phyloP scores from a whole-genome alignment of 2,797 vertebrate genomes.

The Melanotaenia trifasciata region DNA sequence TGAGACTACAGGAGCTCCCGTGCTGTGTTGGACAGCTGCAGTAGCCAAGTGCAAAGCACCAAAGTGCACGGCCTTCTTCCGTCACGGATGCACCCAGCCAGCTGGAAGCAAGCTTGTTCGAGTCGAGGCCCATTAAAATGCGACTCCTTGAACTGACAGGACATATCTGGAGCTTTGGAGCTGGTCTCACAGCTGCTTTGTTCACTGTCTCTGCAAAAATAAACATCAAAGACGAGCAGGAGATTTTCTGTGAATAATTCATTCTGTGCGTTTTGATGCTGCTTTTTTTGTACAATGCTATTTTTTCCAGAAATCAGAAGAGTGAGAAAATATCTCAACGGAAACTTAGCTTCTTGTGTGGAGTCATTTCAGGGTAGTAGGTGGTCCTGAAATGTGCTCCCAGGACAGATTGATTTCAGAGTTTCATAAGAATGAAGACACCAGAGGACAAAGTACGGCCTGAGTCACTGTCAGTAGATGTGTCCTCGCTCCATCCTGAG shows the following conservation, averaged over 20 bases:
- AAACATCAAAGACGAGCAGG: slow-evolving; percentile 2
- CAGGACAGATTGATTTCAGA: not conserved
- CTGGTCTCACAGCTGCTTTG: not conserved
- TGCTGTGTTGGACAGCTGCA: not conserved
- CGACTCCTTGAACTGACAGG: not conserved
- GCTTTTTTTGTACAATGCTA: not conserved
- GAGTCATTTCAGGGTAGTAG: not conserved
- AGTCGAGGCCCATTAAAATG: not conserved
- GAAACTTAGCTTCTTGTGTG: not conserved
- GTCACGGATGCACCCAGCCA: not conserved
- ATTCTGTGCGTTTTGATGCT: not conserved
- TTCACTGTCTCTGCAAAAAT: not conserved
- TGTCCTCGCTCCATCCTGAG: not conserved
- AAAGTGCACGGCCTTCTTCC: not conserved
- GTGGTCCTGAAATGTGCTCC: not conserved
- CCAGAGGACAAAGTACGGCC: not conserved
- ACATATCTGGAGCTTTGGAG: slow-evolving; percentile 2
- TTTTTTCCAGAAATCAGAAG: not conserved
- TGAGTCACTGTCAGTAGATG: not conserved
- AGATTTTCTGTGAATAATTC: slow-evolving; percentile 5
- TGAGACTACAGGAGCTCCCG: not conserved
- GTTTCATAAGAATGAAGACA: not conserved
- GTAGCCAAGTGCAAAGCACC: not conserved
- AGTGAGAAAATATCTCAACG: not conserved
- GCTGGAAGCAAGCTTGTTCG: not conserved